Base-by-base conservation (phyloP, 2,888 invertebrate genomes). In the Noctua janthina region DNA sequence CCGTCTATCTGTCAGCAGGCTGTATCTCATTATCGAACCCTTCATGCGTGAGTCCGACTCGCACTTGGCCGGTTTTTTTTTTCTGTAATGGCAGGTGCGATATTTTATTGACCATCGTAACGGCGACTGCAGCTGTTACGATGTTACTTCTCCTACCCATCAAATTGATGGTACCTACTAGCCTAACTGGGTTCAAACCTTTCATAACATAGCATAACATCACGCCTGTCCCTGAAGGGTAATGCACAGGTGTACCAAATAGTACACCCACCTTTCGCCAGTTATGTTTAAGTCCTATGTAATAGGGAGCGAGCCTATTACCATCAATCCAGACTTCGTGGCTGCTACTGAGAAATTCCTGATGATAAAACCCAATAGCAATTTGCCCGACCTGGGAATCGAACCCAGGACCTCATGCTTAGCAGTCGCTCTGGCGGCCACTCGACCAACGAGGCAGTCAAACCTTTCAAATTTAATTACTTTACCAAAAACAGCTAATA, bases 91-190 rank as follows among this genome's bases (percentile, higher is more conserved):
- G n/a, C 73, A 79, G 72, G 13, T 79, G 81, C 23, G 5, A 11
- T 39, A 46, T 39, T 66, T 62, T 29, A 49, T 49, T 29, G 15
- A 49, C 46, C 46, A 39, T 35, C 8, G 8, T 5, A 54, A 54
- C 17, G 7, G 1, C 13, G 7, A 29, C 35, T 10, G 46, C 81
- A 81, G 46, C 81, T 81, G 81, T 49, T 51, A 17, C 0, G 6
- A 7, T 43, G 2, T 1, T 11, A 49, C 54, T 49, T 71, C 20
- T 59, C 1, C 15, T 17, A 17, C 46, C 46, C 13, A 43, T n/a
- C 35, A 6, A n/a, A 3, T 46, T 46, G 10, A 46, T 46, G 46
- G 46, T 46, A 46, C n/a, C 64, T 66, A n/a, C 10, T 46, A 10
- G 10, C 6, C 43, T 43, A 8, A 11, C 11, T n/a, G 23, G 10